Evolutionary conservation across 2,888 invertebrate genomes (phyloP), one percentile per base, ranked within the genome.

Genomic region (Drosophila neotestacea): DNA sequence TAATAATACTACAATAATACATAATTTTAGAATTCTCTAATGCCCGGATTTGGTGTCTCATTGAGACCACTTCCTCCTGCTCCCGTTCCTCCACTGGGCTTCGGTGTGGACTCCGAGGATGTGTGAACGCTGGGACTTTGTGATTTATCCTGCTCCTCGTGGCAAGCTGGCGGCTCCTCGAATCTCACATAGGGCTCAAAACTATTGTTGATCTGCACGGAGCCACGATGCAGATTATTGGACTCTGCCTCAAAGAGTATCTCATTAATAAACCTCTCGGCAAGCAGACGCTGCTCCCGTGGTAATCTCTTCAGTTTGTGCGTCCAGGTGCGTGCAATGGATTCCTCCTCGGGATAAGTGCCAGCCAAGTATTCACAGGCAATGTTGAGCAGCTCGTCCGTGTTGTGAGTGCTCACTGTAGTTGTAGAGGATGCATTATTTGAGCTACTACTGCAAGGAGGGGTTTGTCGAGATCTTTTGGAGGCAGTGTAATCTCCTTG

Each of bases 221-320:
- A 92, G 5, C 91, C 91, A 4, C 91, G 91, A 67, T 92, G 92
- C 62, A 92, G 70, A 36, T 91, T 92, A 10, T 89, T 90, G 4
- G 91, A 83, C 64, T 92, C 92, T 1, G 91, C 92, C 65, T 92
- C 92, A 36, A 92, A 92, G 0, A 92, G 86, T 7, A 92, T 90
- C 58, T 92, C 92, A 34, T 92, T 92, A 48, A 92, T 91, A 51
- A 92, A 92, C 6, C 92, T 91, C 65, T 92, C 92, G 1, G 92
- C 92, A n/a, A 91, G 82, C 4, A 92, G 72, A 0, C 92, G 85
- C 46, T 92, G 92, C 11, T 91, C 91, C 6, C 88, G 84, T 0
- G 88, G 88, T 58, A 92, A 70, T 16, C 91, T 83, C 55, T 92
- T 91, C 0, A 92, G 61, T 50, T 92, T 92, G 58, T 88, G 80